phyloP scores from a whole-genome alignment of 2,888 invertebrate genomes.

The Conus canariensis region DNA sequence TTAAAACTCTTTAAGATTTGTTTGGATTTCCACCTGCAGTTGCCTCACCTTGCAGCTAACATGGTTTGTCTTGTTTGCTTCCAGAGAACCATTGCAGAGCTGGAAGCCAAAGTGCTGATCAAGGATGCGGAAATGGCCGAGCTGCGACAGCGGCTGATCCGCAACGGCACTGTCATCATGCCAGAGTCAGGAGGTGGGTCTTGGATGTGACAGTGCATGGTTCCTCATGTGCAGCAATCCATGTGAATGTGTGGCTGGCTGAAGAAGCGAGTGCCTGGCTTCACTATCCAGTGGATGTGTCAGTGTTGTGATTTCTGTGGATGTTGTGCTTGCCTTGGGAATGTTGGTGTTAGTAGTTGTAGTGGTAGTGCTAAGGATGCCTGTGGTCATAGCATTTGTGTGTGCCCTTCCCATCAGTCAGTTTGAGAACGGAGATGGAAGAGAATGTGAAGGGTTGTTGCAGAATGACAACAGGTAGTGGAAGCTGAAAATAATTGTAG shows the following conservation, averaged over 20 bases:
- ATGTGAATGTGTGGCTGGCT: not conserved
- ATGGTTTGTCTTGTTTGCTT: slow-evolving; percentile 10
- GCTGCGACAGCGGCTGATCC: slow-evolving; percentile 66
- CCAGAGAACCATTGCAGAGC: slow-evolving; percentile 74
- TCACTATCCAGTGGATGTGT: no score
- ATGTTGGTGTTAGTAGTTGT: not conserved
- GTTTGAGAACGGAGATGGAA: no score
- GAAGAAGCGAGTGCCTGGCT: no score
- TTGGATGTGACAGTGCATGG: not conserved
- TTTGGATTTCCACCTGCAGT: no score
- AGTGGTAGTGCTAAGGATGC: not conserved
- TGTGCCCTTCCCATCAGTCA: no score
- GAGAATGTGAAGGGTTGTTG: no score
- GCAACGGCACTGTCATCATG: slow-evolving; percentile 71
- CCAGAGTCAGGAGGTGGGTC: slow-evolving; percentile 68
- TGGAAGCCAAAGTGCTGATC: slow-evolving; percentile 73
- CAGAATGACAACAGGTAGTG: no score
- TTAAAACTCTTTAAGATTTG: no score
- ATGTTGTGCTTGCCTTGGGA: not conserved
- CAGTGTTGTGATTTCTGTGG: no score
- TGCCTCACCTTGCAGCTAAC: no score
- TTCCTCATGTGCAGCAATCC: no score
- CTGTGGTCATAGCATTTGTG: no score
- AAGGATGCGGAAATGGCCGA: slow-evolving; percentile 76
- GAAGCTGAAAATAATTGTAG: not conserved